phyloP scores from a whole-genome alignment of 2,113 vertebrate species.

The Amia ocellicauda region DNA sequence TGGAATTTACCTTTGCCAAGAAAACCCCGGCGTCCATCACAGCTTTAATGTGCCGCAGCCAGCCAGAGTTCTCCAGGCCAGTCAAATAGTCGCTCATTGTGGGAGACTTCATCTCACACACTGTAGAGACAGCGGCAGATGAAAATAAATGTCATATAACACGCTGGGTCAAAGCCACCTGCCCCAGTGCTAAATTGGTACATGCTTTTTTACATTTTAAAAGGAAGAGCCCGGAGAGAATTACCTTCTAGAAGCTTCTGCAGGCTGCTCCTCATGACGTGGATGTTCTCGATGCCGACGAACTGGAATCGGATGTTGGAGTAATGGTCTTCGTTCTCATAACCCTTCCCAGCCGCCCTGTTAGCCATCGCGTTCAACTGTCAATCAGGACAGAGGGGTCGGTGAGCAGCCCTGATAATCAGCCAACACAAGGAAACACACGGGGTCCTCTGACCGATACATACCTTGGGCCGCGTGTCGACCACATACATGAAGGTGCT shows the following conservation, averaged over 20 bases:
- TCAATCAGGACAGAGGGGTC: neutral
- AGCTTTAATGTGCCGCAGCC: conserved; percentile 78
- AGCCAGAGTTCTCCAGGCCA: conserved; percentile 75
- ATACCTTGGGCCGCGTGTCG: conserved; percentile 77
- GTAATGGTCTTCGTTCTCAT: conserved; percentile 77
- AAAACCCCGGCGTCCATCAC: conserved; percentile 75
- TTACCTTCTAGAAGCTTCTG: conserved; percentile 77
- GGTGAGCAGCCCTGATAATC: neutral
- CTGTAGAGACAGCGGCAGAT: conserved; percentile 46
- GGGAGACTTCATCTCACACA: conserved; percentile 70
- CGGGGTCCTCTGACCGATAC: neutral
- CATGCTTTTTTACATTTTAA: neutral
- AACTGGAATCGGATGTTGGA: conserved; percentile 76
- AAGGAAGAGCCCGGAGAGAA: neutral
- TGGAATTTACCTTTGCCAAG: conserved; percentile 65
- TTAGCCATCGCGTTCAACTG: conserved; percentile 77
- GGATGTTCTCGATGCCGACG: conserved; percentile 79
- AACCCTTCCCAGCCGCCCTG: conserved; percentile 75
- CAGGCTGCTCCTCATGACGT: conserved; percentile 74
- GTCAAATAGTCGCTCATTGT: conserved; percentile 78
- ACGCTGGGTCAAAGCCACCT: too few species aligned
- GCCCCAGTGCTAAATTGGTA: neutral
- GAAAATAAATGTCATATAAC: too few species aligned
- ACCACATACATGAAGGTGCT: conserved; percentile 77
- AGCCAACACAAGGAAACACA: neutral